Evolutionary conservation across 1,140 invertebrate genomes (phyloP).

Genomic region (Bacillus rossius): DNA sequence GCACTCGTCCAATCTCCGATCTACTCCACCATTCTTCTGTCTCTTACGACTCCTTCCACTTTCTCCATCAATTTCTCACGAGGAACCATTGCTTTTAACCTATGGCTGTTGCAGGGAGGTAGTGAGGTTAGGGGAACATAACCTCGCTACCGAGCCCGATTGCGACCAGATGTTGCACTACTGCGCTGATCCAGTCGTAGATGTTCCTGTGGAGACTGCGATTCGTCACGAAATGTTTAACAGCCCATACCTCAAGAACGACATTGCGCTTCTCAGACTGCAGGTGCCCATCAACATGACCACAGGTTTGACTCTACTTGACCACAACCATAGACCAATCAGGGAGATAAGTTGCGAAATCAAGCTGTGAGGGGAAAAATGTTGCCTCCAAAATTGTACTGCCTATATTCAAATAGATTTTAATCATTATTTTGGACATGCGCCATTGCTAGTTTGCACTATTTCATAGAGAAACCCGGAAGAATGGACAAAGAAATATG

Average conservation of each 20-base stretch:
- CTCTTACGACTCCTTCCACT: background rate
- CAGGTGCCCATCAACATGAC: slow-evolving; percentile 18
- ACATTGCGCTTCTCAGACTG: slow-evolving; percentile 57
- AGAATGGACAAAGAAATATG: too few relatives aligned
- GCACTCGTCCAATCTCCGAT: too few relatives aligned
- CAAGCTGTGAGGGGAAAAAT: too few relatives aligned
- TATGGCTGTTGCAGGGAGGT: slow-evolving; percentile 40
- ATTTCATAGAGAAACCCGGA: too few relatives aligned
- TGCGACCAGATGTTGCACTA: slow-evolving; percentile 40
- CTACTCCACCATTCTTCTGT: too few relatives aligned
- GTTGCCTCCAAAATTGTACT: too few relatives aligned
- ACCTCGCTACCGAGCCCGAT: slow-evolving; percentile 47
- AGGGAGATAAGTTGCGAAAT: too few relatives aligned
- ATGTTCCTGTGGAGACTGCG: slow-evolving; percentile 43
- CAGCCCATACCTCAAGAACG: slow-evolving; percentile 54
- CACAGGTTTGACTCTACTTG: too few relatives aligned
- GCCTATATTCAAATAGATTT: too few relatives aligned
- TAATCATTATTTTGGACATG: too few relatives aligned
- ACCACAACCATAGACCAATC: too few relatives aligned
- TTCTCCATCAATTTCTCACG: background rate
- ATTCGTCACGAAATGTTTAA: slow-evolving; percentile 50
- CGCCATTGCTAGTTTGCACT: too few relatives aligned
- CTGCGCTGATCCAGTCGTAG: slow-evolving; percentile 50
- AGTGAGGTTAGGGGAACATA: slow-evolving; percentile 55
- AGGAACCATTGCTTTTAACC: background rate